phyloP scores from a whole-genome alignment of 2,797 vertebrate species.

The Poeciliopsis infans region DNA sequence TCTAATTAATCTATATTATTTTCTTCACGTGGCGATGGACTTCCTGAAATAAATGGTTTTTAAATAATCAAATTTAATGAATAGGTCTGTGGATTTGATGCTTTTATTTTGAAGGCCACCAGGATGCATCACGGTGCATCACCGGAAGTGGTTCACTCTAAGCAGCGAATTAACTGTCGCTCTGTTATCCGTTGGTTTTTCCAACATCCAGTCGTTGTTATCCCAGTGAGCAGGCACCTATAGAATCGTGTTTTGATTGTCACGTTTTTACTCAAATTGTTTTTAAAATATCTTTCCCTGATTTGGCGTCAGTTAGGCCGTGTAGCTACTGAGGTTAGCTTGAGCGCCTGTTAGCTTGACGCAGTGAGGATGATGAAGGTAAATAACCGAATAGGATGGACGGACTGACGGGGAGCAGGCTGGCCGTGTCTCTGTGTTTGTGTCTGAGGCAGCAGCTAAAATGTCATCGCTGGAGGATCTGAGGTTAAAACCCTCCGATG shows the following conservation, averaged over 20 bases:
- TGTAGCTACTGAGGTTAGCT: not conserved
- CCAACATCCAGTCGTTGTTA: not conserved
- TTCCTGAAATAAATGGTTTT: not conserved
- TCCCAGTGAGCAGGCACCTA: not conserved
- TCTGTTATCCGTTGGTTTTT: not conserved
- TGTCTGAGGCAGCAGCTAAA: not conserved
- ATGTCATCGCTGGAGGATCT: not conserved
- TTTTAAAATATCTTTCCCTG: not conserved
- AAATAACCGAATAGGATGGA: too few species aligned
- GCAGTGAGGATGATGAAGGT: not conserved
- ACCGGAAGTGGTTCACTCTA: not conserved
- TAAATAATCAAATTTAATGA: not conserved
- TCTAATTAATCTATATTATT: not conserved
- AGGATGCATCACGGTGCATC: not conserved
- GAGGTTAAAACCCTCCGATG: not conserved
- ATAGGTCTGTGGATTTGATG: not conserved
- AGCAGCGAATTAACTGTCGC: not conserved
- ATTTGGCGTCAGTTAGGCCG: not conserved
- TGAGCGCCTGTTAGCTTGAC: not conserved
- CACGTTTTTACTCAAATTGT: not conserved
- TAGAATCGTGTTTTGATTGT: not conserved
- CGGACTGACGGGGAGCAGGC: not conserved
- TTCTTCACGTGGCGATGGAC: not conserved
- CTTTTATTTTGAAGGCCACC: slow-evolving; percentile 10
- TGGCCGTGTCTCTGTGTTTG: not conserved